These are phyloP conservation scores for Chouioia cunea DNA, from an alignment of 2,888 invertebrate genomes.

Conservation along the genomic window DNA sequence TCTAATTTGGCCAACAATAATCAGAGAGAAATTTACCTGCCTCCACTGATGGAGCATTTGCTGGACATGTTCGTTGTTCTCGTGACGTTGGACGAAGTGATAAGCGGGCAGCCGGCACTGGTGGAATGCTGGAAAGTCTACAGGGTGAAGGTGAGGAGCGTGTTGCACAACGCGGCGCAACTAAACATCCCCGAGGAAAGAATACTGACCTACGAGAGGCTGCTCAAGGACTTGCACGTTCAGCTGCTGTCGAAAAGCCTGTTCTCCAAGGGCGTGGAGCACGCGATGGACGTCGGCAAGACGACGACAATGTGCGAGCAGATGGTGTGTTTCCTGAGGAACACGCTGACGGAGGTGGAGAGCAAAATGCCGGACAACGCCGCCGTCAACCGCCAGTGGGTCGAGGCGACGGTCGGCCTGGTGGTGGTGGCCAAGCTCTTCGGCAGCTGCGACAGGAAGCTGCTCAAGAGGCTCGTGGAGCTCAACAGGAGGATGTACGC, in stretches of 20 bases:
- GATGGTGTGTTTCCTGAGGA: slow-evolving; percentile 77
- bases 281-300: slow-evolving; percentile 70
- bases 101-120: slow-evolving; percentile 72
- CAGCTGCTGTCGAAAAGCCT: slow-evolving; percentile 74
- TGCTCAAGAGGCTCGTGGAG: slow-evolving; percentile 80
- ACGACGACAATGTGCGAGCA: slow-evolving; percentile 74
- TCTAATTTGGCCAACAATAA: slow-evolving; percentile 58
- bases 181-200: slow-evolving; percentile 74
- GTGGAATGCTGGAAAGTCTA: slow-evolving; percentile 84
- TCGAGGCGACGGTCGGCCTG: slow-evolving; percentile 77
- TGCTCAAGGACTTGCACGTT: slow-evolving; percentile 78
- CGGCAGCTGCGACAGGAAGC: slow-evolving; percentile 82
- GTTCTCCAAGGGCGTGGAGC: slow-evolving; percentile 68
- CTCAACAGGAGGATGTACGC: slow-evolving; percentile 84
- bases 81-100: slow-evolving; percentile 77
- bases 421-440: slow-evolving; percentile 80
- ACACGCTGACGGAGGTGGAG: slow-evolving; percentile 75
- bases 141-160: slow-evolving; percentile 79
- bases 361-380: slow-evolving; percentile 71
- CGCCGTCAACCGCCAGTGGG: slow-evolving; percentile 72
- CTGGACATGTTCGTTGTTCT: slow-evolving; percentile 78
- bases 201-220: slow-evolving; percentile 77
- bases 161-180: slow-evolving; percentile 75
- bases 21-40: slow-evolving; percentile 60
- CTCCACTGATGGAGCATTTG: slow-evolving; percentile 71